Evolutionary conservation across 1,140 invertebrate species (phyloP).

Genomic region (Sogatella furcifera): DNA sequence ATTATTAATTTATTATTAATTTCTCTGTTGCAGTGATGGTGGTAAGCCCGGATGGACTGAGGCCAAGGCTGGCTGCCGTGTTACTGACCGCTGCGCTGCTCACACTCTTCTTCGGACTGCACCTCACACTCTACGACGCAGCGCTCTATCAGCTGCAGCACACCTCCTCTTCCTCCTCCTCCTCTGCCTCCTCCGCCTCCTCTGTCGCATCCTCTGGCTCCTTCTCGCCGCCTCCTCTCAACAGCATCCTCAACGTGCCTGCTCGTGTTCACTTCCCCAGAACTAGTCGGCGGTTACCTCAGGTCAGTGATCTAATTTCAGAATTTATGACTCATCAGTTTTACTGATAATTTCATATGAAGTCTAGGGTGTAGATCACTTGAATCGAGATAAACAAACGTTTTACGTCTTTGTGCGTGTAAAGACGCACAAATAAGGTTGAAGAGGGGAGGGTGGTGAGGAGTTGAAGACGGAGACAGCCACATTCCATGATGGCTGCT

Average conservation of each 20-base stretch:
- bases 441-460: neutral
- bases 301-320: slow-evolving; percentile 28
- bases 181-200: neutral
- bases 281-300: slow-evolving; percentile 41
- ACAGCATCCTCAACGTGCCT: slow-evolving; percentile 32
- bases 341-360: too few relatives aligned
- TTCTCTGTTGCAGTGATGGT: neutral
- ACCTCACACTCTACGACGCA: slow-evolving; percentile 16
- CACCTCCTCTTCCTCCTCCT: neutral
- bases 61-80: slow-evolving; percentile 8
- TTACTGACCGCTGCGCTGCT: slow-evolving; percentile 4
- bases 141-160: slow-evolving; percentile 14
- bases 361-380: too few relatives aligned
- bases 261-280: slow-evolving; percentile 37
- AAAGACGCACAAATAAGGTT: too few relatives aligned
- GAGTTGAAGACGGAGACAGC: neutral
- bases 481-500: slow-evolving; percentile 1
- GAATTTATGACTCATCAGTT: too few relatives aligned
- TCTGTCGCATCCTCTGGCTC: neutral
- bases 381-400: too few relatives aligned
- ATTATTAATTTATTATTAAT: too few relatives aligned
- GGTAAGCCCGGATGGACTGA: neutral
- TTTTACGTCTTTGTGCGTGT: too few relatives aligned
- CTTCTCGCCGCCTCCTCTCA: slow-evolving; percentile 6
- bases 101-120: slow-evolving; percentile 9